Percentiles rank a stretch among this genome's conserved stretches.
Conservation (phyloP, 2,888 invertebrate species). For the Pasiphila rectangulata region DNA sequence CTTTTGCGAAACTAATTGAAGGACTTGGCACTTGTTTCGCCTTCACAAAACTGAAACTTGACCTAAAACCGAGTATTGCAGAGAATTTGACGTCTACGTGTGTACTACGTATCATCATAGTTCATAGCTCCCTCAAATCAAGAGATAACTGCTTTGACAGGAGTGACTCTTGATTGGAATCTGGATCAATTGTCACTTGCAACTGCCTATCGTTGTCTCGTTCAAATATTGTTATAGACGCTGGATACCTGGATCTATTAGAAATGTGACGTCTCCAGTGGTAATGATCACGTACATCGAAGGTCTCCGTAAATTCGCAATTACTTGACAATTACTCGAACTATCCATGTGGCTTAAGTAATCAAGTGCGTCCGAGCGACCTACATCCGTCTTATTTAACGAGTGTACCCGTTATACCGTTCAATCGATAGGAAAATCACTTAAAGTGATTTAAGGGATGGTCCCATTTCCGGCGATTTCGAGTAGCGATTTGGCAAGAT, state of each 20-base stretch:
- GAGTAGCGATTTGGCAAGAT: conserved; percentile 24
- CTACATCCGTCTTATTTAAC: conserved; percentile 54
- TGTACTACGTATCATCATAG: too few species aligned
- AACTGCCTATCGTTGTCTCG: not conserved
- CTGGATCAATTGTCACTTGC: not conserved
- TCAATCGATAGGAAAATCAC: conserved; percentile 60
- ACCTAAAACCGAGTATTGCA: conserved; percentile 12
- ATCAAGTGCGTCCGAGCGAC: conserved; percentile 44
- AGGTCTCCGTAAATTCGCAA: conserved; percentile 27
- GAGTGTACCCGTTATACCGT: conserved; percentile 40
- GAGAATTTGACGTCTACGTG: too few species aligned
- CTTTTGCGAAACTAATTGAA: conserved; percentile 22
- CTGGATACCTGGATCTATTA: not conserved
- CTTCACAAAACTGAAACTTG: conserved; percentile 11
- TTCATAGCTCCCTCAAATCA: too few species aligned
- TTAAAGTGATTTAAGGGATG: conserved; percentile 40
- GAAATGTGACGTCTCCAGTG: too few species aligned
- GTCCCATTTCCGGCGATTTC: conserved; percentile 29
- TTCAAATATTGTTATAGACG: not conserved
- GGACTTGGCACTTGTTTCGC: conserved; percentile 21
- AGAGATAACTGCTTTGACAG: too few species aligned
- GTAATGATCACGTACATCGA: conserved; percentile 19
- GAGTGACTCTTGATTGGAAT: too few species aligned
- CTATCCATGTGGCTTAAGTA: conserved; percentile 42
- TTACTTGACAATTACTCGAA: conserved; percentile 32